These are phyloP conservation scores for Syngnathoides biaculeatus DNA, from an alignment of 2,113 vertebrate species.

Conservation along the genomic window DNA sequence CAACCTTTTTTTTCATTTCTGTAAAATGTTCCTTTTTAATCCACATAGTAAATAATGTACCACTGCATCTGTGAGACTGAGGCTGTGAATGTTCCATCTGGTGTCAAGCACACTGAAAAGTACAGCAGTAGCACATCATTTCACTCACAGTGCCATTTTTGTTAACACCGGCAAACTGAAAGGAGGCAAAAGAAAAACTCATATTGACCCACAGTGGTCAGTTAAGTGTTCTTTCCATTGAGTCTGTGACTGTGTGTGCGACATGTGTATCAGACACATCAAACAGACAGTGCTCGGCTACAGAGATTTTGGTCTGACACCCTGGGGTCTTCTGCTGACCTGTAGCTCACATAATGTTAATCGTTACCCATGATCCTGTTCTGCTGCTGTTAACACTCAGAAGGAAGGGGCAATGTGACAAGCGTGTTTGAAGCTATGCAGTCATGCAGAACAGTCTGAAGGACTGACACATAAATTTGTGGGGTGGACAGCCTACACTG, in stretches of 20 bases:
- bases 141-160: constrained; percentile 31
- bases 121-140: constrained; percentile 29
- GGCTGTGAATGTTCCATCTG: constrained; percentile 5
- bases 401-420: constrained; percentile 21
- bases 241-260: constrained; percentile 7
- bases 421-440: constrained; percentile 5
- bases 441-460: constrained; percentile 8
- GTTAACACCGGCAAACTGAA: constrained; percentile 37
- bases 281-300: constrained; percentile 31
- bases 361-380: constrained; percentile 34
- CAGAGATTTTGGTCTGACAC: constrained; percentile 34
- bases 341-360: constrained; percentile 48
- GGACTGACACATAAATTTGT: constrained; percentile 1
- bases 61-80: background rate
- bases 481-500: background rate
- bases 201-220: constrained; percentile 25
- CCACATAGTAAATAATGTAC: constrained; percentile 5
- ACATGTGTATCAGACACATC: constrained; percentile 20
- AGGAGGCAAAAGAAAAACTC: constrained; percentile 28
- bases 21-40: constrained; percentile 18
- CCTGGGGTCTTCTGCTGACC: constrained; percentile 27
- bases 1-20: background rate
- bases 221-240: constrained; percentile 30
- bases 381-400: constrained; percentile 24
- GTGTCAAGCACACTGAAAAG: constrained; percentile 23